Base-by-base conservation (phyloP, 1,140 invertebrate species). In the Cyphomyrmex costatus region DNA sequence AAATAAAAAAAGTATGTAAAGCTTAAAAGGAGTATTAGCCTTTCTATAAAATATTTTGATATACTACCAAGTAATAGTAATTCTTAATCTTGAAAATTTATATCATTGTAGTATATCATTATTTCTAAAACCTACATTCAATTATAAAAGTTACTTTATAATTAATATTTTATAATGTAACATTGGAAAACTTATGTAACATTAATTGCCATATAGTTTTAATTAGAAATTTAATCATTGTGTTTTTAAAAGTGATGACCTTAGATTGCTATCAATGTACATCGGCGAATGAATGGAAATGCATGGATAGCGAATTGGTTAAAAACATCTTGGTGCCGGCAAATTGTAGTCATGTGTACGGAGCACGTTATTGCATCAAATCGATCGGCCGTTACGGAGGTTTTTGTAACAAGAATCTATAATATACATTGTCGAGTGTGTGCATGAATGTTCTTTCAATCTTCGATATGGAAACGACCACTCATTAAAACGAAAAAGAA, bases 281-380 rank as follows among this genome's bases (percentile, higher is more conserved):
- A 89, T 97, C 98, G 33, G 96, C 96, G 36, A 92, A 96, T 78
- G 96, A 97, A 60, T 96, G 97, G 93, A 96, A 97, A 93, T 98
- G 98, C 95, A 96, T 97, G 86, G 97, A 98, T 94, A 95, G 96
- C 56, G 94, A 97, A 88, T 97, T 98, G 92, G 96, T 96, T 78
- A 92, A 95, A 86, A 96, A 96, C 88, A 96, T 96, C 56, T 87
- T 97, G 89, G 92, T 96, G 90, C 96, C 97, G 33, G 93, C 95
- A 86, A 95, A 95, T 85, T 99, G 98, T 93, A 94, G 96, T 92
- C 95, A 98, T 93, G 96, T 98, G 53, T 97, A 97, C 93, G 96
- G 97, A 93, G 97, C 98, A 24, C 95, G 96, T 87, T 99, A 97
- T 95, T 99, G 98, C 95, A 96, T 99, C 88, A 99, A 99, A 96